Evolutionary conservation across 2,797 vertebrate species (phyloP).

Genomic region (Peromyscus attwateri): DNA sequence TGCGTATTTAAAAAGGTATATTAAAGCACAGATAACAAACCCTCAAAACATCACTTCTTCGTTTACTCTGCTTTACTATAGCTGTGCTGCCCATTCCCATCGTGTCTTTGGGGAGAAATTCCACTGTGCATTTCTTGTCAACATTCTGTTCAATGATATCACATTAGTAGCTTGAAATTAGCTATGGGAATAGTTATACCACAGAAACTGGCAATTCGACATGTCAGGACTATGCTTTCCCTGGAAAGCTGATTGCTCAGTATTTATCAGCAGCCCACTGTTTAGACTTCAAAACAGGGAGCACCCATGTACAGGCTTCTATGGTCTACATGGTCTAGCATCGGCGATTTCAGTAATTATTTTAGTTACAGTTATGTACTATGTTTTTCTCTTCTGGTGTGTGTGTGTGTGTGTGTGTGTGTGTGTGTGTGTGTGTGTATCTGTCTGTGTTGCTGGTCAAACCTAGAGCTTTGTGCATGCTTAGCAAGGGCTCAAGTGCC

Average conservation of each 20-base stretch:
- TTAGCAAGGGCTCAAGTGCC: too few species aligned
- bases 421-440: neutral
- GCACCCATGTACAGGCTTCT: neutral
- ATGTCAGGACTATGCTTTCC: neutral
- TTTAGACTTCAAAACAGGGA: slow-evolving; percentile 14
- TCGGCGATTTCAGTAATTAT: neutral
- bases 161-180: neutral
- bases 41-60: slow-evolving; percentile 2
- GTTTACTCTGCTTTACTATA: slow-evolving; percentile 17
- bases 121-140: neutral
- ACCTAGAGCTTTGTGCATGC: neutral
- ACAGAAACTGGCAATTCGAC: neutral
- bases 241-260: neutral
- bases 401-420: neutral
- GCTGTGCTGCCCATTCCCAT: neutral
- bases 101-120: neutral
- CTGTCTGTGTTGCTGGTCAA: neutral
- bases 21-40: neutral
- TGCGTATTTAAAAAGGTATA: neutral
- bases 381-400: neutral
- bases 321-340: slow-evolving; percentile 23
- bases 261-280: neutral
- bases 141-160: neutral
- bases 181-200: neutral
- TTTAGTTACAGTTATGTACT: slow-evolving; percentile 32